These are phyloP conservation scores for Nilaparvata lugens DNA, from an alignment of 1,140 invertebrate genomes.

Conservation along the genomic window DNA sequence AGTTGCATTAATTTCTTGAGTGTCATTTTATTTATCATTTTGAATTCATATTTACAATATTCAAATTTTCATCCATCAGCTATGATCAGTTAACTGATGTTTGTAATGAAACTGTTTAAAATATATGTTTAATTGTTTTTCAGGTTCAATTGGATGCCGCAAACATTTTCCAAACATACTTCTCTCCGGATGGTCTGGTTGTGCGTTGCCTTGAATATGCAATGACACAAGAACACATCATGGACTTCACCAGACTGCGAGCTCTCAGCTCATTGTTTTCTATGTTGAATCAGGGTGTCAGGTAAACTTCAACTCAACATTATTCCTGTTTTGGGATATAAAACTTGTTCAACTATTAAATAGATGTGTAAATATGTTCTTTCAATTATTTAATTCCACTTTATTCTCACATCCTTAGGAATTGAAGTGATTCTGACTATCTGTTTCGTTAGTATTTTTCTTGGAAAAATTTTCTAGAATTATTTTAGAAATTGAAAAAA, in stretches of 20 bases:
- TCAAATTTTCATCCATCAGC: neutral
- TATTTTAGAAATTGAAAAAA: too few relatives aligned
- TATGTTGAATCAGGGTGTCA: slow-evolving; percentile 90
- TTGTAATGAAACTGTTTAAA: too few relatives aligned
- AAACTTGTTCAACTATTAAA: too few relatives aligned
- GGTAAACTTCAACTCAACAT: slow-evolving; percentile 35
- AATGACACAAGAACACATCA: slow-evolving; percentile 90
- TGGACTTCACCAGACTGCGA: slow-evolving; percentile 95
- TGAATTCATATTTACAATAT: neutral
- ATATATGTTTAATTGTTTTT: too few relatives aligned
- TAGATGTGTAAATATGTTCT: too few relatives aligned
- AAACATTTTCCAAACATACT: slow-evolving; percentile 70
- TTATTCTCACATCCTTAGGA: too few relatives aligned
- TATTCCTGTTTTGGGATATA: slow-evolving; percentile 12
- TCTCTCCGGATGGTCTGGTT: slow-evolving; percentile 87
- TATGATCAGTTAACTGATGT: neutral
- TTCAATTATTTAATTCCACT: too few relatives aligned
- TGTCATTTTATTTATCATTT: too few relatives aligned
- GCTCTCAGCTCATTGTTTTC: slow-evolving; percentile 94
- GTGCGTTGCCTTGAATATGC: slow-evolving; percentile 86
- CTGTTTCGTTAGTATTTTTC: too few relatives aligned
- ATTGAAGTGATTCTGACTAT: too few relatives aligned
- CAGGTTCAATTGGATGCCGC: slow-evolving; percentile 85
- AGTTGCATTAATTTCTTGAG: too few relatives aligned
- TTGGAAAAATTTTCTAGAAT: too few relatives aligned